These are phyloP conservation scores for Momotus momota DNA, from an alignment of 2,797 vertebrate species.

Conservation along the genomic window DNA sequence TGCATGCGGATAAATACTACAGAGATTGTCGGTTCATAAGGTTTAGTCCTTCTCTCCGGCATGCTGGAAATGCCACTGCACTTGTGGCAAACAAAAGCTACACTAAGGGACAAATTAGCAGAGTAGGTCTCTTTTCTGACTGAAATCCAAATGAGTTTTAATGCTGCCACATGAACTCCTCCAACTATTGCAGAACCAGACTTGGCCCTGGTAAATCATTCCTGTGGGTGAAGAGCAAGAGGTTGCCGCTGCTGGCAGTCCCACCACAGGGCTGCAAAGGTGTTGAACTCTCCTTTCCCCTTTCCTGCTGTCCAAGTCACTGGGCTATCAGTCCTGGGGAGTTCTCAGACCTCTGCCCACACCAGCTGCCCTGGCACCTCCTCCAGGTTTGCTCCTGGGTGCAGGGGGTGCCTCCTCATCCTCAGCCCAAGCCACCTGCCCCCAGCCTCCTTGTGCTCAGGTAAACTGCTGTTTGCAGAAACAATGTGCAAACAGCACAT, in stretches of 20 bases:
- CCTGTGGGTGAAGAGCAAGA: not conserved
- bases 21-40: not conserved
- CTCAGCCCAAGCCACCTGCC: not conserved
- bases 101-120: not conserved
- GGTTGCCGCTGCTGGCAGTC: not conserved
- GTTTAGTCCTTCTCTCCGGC: not conserved
- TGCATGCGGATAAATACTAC: not conserved
- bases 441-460: accelerated
- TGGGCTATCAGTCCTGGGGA: not conserved
- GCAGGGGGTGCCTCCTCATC: not conserved
- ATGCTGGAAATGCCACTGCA: not conserved
- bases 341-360: not conserved
- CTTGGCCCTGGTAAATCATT: not conserved
- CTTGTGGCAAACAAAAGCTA: not conserved
- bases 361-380: not conserved
- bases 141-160: not conserved
- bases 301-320: not conserved
- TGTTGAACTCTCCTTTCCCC: not conserved
- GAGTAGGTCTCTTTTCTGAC: not conserved
- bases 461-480: not conserved
- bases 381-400: not conserved
- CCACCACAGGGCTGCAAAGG: not conserved
- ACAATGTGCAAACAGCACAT: not conserved
- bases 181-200: not conserved
- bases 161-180: not conserved